Base-by-base conservation (phyloP, 2,113 vertebrate genomes). In the Saccopteryx leptura region DNA sequence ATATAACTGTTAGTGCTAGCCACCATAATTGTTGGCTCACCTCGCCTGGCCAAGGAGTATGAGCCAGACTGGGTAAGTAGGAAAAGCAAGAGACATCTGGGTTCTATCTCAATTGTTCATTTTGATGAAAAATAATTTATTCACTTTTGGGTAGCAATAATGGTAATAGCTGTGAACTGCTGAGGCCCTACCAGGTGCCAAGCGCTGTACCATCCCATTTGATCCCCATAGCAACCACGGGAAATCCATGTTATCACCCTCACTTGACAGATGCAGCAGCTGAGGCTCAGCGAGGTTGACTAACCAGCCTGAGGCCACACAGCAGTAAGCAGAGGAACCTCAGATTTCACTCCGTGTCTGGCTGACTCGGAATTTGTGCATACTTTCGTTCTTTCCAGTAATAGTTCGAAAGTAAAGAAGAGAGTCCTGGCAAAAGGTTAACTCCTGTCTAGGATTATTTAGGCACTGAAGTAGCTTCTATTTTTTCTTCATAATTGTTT, bases 301-400 rank as follows among this genome's bases (percentile, higher is more conserved):
- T 33, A 54, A 15, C 52, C 72, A 21, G 33, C 46, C 85, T 23
- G 31, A 48, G 85, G 63, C 91, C 72, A 76, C 61, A 31, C 0
- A 91, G 74, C 18, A 4, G 10, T 23, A 63, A 88, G 31, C n/a
- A 66, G 11, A 78, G 74, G 75, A 86, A 24, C n/a, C n/a, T 48
- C 61, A 31, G 24, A 81, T 87, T 80, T 87, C 23, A 9, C 15
- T 4, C 17, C n/a, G n/a, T 28, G 18, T 39, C 68, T 83, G 3
- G 17, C 50, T 94, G 61, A 52, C 76, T 90, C 63, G 63, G 48
- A 81, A 71, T 10, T 68, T 61, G 50, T 8, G 18, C 39, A 72
- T 4, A 23, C 26, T 87, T 94, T 60, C 72, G 65, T 78, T 89
- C 81, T 94, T 71, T 85, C 52, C 84, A 72, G n/a, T 84, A 90